Conservation (phyloP, 1,140 invertebrate species). For the Drosophila fuyamai region DNA sequence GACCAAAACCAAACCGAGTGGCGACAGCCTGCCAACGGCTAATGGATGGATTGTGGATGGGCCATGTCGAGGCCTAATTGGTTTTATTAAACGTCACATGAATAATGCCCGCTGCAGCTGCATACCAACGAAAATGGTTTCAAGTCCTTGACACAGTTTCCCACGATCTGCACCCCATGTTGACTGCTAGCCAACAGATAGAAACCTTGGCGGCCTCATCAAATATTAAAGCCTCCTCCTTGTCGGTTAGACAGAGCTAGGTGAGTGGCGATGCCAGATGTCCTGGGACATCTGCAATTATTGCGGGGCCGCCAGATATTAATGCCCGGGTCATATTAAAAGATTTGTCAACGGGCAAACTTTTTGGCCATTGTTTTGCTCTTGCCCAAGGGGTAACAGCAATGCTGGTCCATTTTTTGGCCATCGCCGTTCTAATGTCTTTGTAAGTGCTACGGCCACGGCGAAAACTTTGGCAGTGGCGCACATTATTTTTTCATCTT, state of each 20-base stretch:
- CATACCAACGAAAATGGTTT: conserved; percentile 21
- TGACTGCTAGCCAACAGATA: conserved; percentile 50
- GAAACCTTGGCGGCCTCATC: conserved; percentile 43
- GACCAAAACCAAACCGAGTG: conserved; percentile 10
- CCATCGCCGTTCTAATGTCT: conserved; percentile 70
- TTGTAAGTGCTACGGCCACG: conserved; percentile 75
- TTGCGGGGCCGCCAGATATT: conserved; percentile 39
- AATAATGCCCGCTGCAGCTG: conserved; percentile 53
- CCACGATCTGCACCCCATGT: conserved; percentile 10
- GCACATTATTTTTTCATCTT: conserved; percentile 84
- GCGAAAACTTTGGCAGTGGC: conserved; percentile 76
- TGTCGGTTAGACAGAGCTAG: conserved; percentile 23
- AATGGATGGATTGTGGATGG: conserved; percentile 66
- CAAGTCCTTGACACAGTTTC: conserved; percentile 51
- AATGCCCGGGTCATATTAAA: conserved; percentile 60
- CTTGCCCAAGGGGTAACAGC: conserved; percentile 20
- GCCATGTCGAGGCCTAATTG: conserved; percentile 69
- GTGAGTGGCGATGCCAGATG: conserved; percentile 24
- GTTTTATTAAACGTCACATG: conserved; percentile 68
- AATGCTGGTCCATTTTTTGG: conserved; percentile 55
- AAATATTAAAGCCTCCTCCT: conserved; percentile 48
- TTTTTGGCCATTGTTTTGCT: conserved; percentile 57
- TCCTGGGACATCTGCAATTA: conserved; percentile 16
- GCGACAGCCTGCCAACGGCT: conserved; percentile 44
- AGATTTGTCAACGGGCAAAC: conserved; percentile 76